Evolutionary conservation across 2,113 vertebrate species (phyloP), one percentile per base, ranked within the genome.

Genomic region (Physeter macrocephalus): DNA sequence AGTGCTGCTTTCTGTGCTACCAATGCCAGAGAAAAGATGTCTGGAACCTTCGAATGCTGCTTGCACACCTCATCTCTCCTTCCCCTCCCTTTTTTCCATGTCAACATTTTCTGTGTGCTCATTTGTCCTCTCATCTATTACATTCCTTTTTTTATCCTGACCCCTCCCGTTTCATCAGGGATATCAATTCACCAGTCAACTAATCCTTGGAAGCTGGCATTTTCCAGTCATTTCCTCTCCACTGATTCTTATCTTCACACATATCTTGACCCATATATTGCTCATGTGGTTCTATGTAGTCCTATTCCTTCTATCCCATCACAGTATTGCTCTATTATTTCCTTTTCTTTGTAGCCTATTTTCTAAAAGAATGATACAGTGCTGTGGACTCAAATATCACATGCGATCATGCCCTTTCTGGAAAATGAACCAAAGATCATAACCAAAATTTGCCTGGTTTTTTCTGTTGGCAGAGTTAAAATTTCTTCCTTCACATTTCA

Each of bases 31-130:
- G 54, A n/a, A 52, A 34, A 54, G 11, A 43, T 6, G 31, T 34
- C 41, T 36, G 27, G 9, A 29, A 18, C 78, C 75, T 20, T 1
- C 6, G n/a, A 54, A 39, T 25, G 11, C 39, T 34, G 21, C 29
- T 5, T 72, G 1, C 12, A 49, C 31, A 74, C 23, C 34, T 64
- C 13, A 64, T 14, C 21, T 66, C 54, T 57, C 6, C 10, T 14
- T 4, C 21, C 0, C 3, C 21, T 1, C 31, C 12, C 0, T 52
- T n/a, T 88, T 67, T 46, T 18, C 36, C 2, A n/a, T 2, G 1
- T 89, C 23, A 59, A 1, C 5, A 18, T 57, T 82, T 93, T 94
- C 29, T 78, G 27, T 67, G 36, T 75, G 23, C 66, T 80, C 39
- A 39, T 84, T 74, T 6, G 84, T 13, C 11, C 27, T 86, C 18